Percentiles rank a stretch among this genome's conserved stretches.
Conservation (phyloP, 2,113 vertebrate genomes). For the Apteryx owenii region DNA sequence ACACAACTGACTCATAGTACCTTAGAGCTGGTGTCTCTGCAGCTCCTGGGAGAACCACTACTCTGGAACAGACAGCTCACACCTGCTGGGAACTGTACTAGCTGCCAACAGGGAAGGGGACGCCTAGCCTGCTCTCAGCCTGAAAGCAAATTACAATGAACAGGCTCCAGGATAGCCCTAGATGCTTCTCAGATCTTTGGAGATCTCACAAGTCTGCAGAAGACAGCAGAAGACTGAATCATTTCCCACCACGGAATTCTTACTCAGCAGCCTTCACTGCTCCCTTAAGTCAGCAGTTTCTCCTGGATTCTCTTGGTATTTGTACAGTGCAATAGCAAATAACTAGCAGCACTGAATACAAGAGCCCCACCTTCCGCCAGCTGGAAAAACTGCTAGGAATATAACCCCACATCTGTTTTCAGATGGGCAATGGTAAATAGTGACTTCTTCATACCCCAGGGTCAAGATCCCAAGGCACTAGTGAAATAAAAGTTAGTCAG, state of each 20-base stretch:
- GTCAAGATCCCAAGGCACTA: fast-evolving
- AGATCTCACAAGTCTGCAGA: not conserved
- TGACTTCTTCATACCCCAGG: fast-evolving
- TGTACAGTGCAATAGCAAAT: not conserved
- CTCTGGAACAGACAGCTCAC: not conserved
- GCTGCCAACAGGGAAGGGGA: fast-evolving
- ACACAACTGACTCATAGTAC: fast-evolving
- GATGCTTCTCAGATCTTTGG: not conserved
- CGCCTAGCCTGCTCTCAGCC: not conserved
- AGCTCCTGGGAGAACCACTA: too few relatives aligned
- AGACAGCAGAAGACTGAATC: not conserved
- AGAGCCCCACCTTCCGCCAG: conserved; percentile 5
- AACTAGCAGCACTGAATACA: fast-evolving
- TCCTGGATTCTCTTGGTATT: not conserved
- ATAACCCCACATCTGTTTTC: not conserved
- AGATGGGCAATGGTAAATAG: fast-evolving
- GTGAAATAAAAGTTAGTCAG: not conserved
- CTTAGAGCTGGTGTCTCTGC: fast-evolving
- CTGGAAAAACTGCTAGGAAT: not conserved
- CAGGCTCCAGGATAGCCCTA: not conserved
- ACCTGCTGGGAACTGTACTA: not conserved
- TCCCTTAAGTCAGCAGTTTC: not conserved
- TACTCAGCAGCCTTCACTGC: not conserved
- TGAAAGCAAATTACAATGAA: not conserved
- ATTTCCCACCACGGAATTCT: not conserved